phyloP scores from a whole-genome alignment of 2,888 invertebrate genomes.

The Caprella mutica region DNA sequence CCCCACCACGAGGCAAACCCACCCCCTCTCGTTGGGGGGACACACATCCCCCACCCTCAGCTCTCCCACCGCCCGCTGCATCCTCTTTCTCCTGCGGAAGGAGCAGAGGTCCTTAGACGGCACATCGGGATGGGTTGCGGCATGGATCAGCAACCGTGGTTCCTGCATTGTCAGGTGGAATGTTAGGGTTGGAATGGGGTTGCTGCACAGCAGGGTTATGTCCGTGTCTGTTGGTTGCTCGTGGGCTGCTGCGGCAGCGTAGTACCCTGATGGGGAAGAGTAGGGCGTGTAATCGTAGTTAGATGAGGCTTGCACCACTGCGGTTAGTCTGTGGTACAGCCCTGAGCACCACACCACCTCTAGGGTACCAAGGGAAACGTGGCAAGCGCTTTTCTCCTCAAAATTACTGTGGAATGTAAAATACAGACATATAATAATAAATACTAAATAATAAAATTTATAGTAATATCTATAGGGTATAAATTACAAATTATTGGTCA shows the following conservation, averaged over 20 bases:
- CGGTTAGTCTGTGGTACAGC: conserved; percentile 55
- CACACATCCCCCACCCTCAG: too few species aligned
- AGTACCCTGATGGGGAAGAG: conserved; percentile 32
- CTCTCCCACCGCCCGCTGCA: too few species aligned
- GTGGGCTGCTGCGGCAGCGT: conserved; percentile 5
- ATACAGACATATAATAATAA: neutral
- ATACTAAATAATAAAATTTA: too few species aligned
- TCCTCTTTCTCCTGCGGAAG: neutral
- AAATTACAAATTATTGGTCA: too few species aligned
- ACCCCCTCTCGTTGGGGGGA: too few species aligned
- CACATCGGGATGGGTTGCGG: conserved; percentile 1
- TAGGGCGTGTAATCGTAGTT: conserved; percentile 64
- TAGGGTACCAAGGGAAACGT: conserved; percentile 50
- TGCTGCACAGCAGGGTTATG: neutral
- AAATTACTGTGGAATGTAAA: conserved; percentile 45
- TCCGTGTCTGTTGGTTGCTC: conserved; percentile 1
- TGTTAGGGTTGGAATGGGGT: neutral
- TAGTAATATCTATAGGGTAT: too few species aligned
- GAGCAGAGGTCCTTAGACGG: neutral
- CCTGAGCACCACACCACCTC: conserved; percentile 55
- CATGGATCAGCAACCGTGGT: neutral
- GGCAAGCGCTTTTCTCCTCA: conserved; percentile 47
- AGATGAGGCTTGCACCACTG: conserved; percentile 51
- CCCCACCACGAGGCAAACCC: conserved; percentile 12
- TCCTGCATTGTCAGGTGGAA: neutral